Percentiles rank a stretch among this genome's conserved stretches.
phyloP scores from a whole-genome alignment of 2,797 vertebrate genomes.

The Sebastes nivosus region DNA sequence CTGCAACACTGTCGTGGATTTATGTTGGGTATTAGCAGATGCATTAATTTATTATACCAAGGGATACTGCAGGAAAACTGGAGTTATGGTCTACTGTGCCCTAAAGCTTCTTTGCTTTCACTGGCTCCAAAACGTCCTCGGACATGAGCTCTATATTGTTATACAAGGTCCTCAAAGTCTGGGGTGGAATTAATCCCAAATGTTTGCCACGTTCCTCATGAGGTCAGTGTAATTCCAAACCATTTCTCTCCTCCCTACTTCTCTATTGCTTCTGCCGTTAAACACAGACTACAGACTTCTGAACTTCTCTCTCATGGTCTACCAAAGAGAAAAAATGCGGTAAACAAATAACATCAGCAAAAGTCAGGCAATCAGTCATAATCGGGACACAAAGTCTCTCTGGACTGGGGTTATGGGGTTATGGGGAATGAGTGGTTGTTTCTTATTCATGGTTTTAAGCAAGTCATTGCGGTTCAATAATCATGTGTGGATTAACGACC shows the following conservation, averaged over 20 bases:
- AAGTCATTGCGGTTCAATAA: slow-evolving; percentile 34
- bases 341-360: slow-evolving; percentile 33
- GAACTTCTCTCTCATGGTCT: slow-evolving; percentile 20
- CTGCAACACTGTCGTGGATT: slow-evolving; percentile 11
- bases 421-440: slow-evolving; percentile 6
- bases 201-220: slow-evolving; percentile 59
- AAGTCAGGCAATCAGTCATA: slow-evolving; percentile 23
- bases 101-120: slow-evolving; percentile 38
- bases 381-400: slow-evolving; percentile 18
- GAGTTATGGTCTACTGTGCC: slow-evolving; percentile 4
- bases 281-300: neutral
- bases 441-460: slow-evolving; percentile 7
- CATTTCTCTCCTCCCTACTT: slow-evolving; percentile 23
- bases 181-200: slow-evolving; percentile 63
- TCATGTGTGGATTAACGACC: slow-evolving; percentile 17
- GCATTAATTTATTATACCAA: slow-evolving; percentile 26
- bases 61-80: slow-evolving; percentile 10
- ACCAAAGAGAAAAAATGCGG: slow-evolving; percentile 22
- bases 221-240: slow-evolving; percentile 57
- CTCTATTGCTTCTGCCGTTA: slow-evolving; percentile 2
- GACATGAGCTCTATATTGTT: slow-evolving; percentile 49
- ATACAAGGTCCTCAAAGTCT: slow-evolving; percentile 41
- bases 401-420: neutral
- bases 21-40: slow-evolving; percentile 25
- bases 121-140: slow-evolving; percentile 34